Base-by-base conservation (phyloP, 1,140 invertebrate genomes). In the Drosophila serrata region DNA sequence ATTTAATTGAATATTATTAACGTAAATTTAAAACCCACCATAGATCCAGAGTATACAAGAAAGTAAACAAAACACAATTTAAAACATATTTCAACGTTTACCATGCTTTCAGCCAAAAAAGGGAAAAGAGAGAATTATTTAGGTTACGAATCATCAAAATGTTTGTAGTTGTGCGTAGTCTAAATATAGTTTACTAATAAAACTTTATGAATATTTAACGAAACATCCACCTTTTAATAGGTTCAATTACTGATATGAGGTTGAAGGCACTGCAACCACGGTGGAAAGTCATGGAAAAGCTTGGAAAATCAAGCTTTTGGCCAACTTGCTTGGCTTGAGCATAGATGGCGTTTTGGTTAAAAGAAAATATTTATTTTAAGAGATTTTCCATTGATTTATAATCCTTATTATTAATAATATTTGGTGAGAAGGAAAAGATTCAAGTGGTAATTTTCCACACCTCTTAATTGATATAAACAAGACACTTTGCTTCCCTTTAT, bases 131-230 rank as follows among this genome's bases (percentile, higher is more conserved):
- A 73, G 12, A 56, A 57, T 75, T 75, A 31, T 64, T 49, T 56
- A 64, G 60, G 60, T 63, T 74, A 75, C 59, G 43, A 76, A 76
- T 59, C 55, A 75, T 56, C 59, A 22, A 75, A 61, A 73, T 69
- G 75, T 86, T 87, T 75, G 60, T 86, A 86, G 82, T 75, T 79
- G 61, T 79, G 64, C 69, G 79, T 82, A 87, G 82, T 62, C 57
- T 86, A 79, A 75, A 79, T 70, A 69, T 70, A 78, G 61, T 81
- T 78, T 79, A 82, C 82, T 67, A 86, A 86, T 86, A 87, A 86
- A 86, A 64, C 60, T 79, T 86, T 86, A 70, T 51, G 75, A 81
- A 86, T 81, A 81, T 87, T 78, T 53, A 69, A 63, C 37, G 19
- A 78, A 49, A 0, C 3, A 27, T 15, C 2, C 0, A 1, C 22